Evolutionary conservation across 2,113 vertebrate species (phyloP).

Genomic region (Protobothrops flavoviridis): DNA sequence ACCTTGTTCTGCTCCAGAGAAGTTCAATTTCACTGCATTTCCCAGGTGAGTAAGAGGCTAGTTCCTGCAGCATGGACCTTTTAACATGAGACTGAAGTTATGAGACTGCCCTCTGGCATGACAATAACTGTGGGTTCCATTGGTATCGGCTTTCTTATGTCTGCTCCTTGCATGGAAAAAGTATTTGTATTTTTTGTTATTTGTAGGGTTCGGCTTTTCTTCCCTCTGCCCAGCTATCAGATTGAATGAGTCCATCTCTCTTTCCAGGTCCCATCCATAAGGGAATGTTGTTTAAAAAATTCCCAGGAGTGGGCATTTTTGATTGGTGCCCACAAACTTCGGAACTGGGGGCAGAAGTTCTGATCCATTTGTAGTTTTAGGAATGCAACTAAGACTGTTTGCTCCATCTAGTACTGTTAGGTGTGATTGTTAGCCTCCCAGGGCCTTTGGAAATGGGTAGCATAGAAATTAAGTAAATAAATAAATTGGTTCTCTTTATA

Average conservation of each 20-base stretch:
- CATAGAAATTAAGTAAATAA: background rate
- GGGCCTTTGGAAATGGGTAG: background rate
- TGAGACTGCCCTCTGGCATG: background rate
- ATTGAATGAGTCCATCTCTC: background rate
- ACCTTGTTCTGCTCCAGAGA: background rate
- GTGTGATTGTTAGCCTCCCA: background rate
- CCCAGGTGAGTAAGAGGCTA: background rate
- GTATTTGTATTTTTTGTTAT: background rate
- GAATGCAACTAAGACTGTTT: background rate
- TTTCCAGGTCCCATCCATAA: background rate
- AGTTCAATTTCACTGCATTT: background rate
- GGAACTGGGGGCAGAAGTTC: background rate
- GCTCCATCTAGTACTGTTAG: background rate
- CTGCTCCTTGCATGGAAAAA: background rate
- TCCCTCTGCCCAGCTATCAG: background rate
- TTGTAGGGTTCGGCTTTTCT: background rate
- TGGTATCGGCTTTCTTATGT: background rate
- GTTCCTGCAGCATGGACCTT: background rate
- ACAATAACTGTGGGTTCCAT: background rate
- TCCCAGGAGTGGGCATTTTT: background rate
- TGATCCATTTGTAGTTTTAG: background rate
- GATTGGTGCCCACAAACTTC: background rate
- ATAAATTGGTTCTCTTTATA: background rate
- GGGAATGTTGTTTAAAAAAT: background rate
- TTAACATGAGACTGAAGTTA: background rate